Evolutionary conservation across 2,113 vertebrate genomes (phyloP).

Genomic region (Centropus unirufus): DNA sequence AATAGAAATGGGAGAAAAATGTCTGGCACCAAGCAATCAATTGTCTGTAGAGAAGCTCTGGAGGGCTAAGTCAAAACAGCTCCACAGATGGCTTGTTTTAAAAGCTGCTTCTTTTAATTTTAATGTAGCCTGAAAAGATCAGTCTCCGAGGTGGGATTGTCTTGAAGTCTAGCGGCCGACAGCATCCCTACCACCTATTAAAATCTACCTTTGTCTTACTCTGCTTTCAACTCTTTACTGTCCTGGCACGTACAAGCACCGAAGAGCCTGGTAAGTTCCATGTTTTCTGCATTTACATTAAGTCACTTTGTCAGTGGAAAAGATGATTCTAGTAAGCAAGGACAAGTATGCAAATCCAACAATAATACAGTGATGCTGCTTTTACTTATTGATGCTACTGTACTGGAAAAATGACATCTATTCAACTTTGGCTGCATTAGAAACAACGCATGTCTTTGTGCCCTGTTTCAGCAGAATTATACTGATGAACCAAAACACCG

Average conservation of each 20-base stretch:
- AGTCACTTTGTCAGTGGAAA: not conserved
- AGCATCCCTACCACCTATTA: not conserved
- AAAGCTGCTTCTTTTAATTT: not conserved
- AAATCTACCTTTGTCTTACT: not conserved
- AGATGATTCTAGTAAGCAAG: not conserved
- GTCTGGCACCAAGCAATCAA: slow-evolving; percentile 13
- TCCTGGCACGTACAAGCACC: not conserved
- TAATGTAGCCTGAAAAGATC: not conserved
- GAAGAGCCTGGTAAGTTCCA: not conserved
- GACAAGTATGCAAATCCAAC: not conserved
- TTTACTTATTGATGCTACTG: not conserved
- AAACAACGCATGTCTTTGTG: not conserved
- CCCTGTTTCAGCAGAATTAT: not conserved
- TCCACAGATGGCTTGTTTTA: not conserved
- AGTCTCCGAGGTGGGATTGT: not conserved
- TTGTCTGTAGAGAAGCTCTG: not conserved
- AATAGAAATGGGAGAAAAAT: slow-evolving; percentile 25
- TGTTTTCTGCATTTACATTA: not conserved
- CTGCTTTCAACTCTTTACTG: not conserved
- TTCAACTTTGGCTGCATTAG: not conserved
- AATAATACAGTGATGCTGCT: not conserved
- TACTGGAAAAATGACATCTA: not conserved
- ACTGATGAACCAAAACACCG: not conserved
- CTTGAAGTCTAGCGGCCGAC: not conserved
- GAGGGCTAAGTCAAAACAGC: not conserved